phyloP scores from a whole-genome alignment of 2,113 vertebrate genomes.

The Columba janthina region DNA sequence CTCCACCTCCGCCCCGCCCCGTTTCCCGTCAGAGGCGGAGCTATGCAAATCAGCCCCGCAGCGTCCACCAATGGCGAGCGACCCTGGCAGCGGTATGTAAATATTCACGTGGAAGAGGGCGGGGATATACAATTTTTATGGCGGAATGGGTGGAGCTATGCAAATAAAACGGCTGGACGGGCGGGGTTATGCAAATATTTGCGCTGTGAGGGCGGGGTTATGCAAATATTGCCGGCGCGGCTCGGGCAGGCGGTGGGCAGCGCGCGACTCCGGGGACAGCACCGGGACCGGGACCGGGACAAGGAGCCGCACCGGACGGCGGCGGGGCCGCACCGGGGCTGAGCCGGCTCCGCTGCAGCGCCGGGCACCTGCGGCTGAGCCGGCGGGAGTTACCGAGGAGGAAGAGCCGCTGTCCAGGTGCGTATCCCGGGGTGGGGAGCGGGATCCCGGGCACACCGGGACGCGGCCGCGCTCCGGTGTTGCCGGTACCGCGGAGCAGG shows the following conservation, averaged over 20 bases:
- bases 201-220: background rate
- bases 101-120: too few species aligned
- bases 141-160: too few species aligned
- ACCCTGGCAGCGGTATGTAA: too few species aligned
- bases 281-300: background rate
- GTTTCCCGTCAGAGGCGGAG: background rate
- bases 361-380: background rate
- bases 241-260: background rate
- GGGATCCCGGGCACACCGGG: background rate
- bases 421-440: background rate
- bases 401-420: background rate
- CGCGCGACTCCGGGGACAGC: background rate
- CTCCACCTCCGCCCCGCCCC: background rate
- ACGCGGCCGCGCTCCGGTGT: background rate
- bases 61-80: rapidly evolving
- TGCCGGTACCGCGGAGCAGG: background rate
- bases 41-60: background rate
- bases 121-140: too few species aligned
- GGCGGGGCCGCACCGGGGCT: background rate
- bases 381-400: background rate
- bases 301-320: background rate
- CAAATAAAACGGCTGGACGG: too few species aligned
- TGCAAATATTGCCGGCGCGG: background rate
- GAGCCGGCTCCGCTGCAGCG: background rate
- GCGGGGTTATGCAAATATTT: background rate